Evolutionary conservation across 2,888 invertebrate species (phyloP), one percentile per base, ranked within the genome.

Genomic region (Stegana nigrithorax): DNA sequence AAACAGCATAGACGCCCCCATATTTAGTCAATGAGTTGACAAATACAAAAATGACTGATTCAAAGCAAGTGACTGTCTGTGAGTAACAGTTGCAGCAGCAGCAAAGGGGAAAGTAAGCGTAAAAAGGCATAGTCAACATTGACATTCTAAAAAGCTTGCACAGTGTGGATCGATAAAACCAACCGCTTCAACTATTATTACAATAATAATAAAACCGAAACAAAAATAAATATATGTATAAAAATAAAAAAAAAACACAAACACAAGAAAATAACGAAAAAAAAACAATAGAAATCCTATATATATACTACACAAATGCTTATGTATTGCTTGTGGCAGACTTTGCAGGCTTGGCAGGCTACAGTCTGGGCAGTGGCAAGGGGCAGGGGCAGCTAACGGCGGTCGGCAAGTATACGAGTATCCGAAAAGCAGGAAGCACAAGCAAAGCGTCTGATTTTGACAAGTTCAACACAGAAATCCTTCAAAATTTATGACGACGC

Each of bases 401-500:
- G n/a, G 55, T 32, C 5, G 8, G 21, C 19, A 12, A 19, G 55
- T 14, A 36, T 19, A 19, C 12, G 36, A 21, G 21, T 10, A 39
- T 26, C 58, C 63, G 68, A 4, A 10, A n/a, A 26, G n/a, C 19
- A 25, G 14, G 14, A 12, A 42, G 39, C 25, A 57, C 21, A 27
- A 75, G 62, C 45, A 58, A 17, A 36, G n/a, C 2, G 75, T 72
- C 82, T 81, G 83, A 78, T 83, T 84, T 81, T 84, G 83, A 83
- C 83, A 83, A 82, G 81, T 81, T 82, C 82, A 83, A 83, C 83
- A 81, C 75, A 80, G 69, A 81, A 83, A 83, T 83, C 81, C 81
- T 82, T 82, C 81, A 81, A 79, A 80, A 80, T 75, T 72, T 82
- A 80, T 80, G 76, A 68, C 80, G 76, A 68, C 67, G 67, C 65